A percentile compares a stretch with the other conserved stretches of the same genome.
phyloP scores from a whole-genome alignment of 2,113 vertebrate species.

The Cololabis saira region DNA sequence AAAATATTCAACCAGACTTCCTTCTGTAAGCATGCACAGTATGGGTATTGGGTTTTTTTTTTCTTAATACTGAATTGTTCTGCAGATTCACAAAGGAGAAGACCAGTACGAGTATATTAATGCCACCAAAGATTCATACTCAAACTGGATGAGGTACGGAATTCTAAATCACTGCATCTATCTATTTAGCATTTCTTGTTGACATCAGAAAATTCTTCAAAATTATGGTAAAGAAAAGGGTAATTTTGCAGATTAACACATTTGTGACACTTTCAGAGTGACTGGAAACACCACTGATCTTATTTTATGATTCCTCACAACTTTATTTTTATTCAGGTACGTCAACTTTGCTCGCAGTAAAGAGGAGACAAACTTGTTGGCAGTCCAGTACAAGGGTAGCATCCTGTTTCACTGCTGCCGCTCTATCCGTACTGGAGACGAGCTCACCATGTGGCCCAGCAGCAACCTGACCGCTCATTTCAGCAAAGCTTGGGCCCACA shows the following conservation, averaged over 20 bases:
- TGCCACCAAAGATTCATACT: slow-evolving; percentile 76
- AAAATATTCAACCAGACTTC: neutral
- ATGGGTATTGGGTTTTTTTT: neutral
- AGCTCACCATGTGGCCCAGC: slow-evolving; percentile 80
- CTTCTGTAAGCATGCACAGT: neutral
- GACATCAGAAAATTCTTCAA: neutral
- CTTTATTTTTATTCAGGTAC: slow-evolving; percentile 58
- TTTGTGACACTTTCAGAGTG: too few species aligned
- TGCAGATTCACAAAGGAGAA: slow-evolving; percentile 81
- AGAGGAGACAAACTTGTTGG: slow-evolving; percentile 77
- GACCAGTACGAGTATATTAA: slow-evolving; percentile 83
- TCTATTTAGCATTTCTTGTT: neutral
- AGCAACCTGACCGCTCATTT: slow-evolving; percentile 64
- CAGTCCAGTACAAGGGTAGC: slow-evolving; percentile 76
- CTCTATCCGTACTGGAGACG: slow-evolving; percentile 72
- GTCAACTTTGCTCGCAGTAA: slow-evolving; percentile 74
- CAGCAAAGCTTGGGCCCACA: slow-evolving; percentile 71
- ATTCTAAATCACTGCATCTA: neutral
- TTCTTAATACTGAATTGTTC: neutral
- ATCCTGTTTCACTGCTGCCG: slow-evolving; percentile 80
- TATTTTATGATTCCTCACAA: neutral
- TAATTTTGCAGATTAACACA: too few species aligned
- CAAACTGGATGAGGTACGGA: slow-evolving; percentile 88
- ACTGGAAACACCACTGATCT: neutral
- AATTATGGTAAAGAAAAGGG: too few species aligned